Conservation (phyloP, 2,113 vertebrate genomes). For the Pristiophorus japonicus region DNA sequence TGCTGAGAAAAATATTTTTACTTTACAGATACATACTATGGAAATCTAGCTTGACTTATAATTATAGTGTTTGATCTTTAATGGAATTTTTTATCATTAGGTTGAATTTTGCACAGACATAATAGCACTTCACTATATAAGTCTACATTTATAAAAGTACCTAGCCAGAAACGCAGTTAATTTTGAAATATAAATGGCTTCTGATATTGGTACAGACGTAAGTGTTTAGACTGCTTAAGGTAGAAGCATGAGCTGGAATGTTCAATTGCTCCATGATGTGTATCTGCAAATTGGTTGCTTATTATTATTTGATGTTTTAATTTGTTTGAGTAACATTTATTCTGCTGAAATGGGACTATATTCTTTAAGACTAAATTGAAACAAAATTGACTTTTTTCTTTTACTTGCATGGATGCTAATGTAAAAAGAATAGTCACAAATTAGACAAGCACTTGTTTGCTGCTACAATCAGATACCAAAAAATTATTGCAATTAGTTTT, state of each 20-base stretch:
- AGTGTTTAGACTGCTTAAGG: not conserved
- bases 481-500: not conserved
- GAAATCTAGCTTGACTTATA: not conserved
- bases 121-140: not conserved
- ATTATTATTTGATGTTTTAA: slow-evolving; percentile 8
- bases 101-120: not conserved
- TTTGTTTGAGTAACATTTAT: slow-evolving; percentile 6
- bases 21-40: not conserved
- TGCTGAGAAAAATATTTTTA: not conserved
- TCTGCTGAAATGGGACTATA: not conserved
- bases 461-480: not conserved
- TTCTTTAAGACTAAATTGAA: not conserved
- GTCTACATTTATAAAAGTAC: not conserved
- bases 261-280: not conserved
- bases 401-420: not conserved
- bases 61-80: not conserved
- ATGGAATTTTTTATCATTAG: not conserved
- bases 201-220: not conserved
- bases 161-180: not conserved
- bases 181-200: slow-evolving; percentile 15
- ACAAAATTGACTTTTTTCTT: not conserved
- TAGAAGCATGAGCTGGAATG: not conserved
- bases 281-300: not conserved
- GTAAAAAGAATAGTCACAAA: not conserved
- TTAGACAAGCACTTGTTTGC: not conserved